These are phyloP conservation scores for Ypsolopha sequella DNA, from an alignment of 2,888 invertebrate genomes.

Conservation along the genomic window DNA sequence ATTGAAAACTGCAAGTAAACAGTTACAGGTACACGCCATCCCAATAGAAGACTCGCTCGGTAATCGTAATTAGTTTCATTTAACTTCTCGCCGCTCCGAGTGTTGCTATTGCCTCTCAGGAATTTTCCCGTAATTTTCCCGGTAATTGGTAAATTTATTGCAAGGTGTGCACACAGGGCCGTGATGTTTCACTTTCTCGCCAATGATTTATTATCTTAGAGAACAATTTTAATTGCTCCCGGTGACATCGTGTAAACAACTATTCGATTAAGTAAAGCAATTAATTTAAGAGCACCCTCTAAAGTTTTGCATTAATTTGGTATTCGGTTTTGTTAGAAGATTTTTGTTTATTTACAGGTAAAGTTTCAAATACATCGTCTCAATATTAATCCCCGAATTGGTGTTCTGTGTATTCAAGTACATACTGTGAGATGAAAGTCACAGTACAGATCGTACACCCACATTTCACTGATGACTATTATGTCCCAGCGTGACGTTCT, in stretches of 20 bases:
- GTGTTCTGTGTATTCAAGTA: no score
- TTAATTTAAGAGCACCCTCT: constrained; percentile 39
- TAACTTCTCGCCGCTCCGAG: constrained; percentile 33
- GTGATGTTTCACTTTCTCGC: constrained; percentile 66
- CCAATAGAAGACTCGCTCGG: not conserved
- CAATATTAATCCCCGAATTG: no score
- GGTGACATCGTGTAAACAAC: constrained; percentile 70
- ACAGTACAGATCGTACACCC: no score
- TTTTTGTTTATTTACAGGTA: not conserved
- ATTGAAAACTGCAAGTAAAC: no score
- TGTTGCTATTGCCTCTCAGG: constrained; percentile 23
- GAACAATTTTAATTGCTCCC: constrained; percentile 69
- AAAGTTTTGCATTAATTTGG: not conserved
- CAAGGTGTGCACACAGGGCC: constrained; percentile 53
- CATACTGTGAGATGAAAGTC: no score
- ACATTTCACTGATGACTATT: no score
- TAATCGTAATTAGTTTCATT: constrained; percentile 52
- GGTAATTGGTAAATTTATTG: constrained; percentile 69
- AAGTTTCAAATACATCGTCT: no score
- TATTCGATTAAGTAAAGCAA: constrained; percentile 70
- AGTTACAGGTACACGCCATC: no score
- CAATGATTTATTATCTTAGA: constrained; percentile 65
- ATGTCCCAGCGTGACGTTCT: no score
- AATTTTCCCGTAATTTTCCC: constrained; percentile 12
- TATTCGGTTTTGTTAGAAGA: not conserved